Percentiles rank a stretch among this genome's conserved stretches.
Conservation (phyloP, 2,888 invertebrate species). For the Plebejus melissa region DNA sequence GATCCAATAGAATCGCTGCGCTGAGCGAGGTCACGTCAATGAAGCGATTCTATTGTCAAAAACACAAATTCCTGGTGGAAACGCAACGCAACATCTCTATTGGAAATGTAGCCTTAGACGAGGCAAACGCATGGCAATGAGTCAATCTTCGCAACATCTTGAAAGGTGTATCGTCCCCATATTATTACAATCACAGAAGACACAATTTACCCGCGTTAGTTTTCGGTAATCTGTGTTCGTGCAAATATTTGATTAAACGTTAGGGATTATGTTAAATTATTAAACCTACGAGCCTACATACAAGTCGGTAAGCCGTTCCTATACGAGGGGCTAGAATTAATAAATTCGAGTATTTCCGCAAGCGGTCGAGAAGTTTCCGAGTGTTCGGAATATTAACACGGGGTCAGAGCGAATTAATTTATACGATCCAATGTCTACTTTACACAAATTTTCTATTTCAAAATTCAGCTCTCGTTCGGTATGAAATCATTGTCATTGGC, state of each 20-base stretch:
- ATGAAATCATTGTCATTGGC: conserved; percentile 54
- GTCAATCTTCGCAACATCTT: background rate
- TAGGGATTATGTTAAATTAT: conserved; percentile 17
- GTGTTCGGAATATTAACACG: conserved; percentile 75
- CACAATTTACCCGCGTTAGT: background rate
- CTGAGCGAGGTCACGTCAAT: too few species aligned
- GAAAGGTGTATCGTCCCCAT: background rate
- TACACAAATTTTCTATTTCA: conserved; percentile 63
- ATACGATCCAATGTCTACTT: conserved; percentile 58
- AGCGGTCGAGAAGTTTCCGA: conserved; percentile 69
- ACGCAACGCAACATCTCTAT: too few species aligned
- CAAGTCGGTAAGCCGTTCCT: conserved; percentile 41
- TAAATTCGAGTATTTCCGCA: conserved; percentile 67
- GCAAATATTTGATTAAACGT: conserved; percentile 8
- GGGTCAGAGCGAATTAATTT: conserved; percentile 72
- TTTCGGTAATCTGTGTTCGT: background rate
- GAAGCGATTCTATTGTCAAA: too few species aligned
- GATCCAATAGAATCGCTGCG: too few species aligned
- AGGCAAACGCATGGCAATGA: too few species aligned
- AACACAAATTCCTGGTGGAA: too few species aligned
- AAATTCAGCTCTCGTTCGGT: conserved; percentile 61
- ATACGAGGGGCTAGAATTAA: conserved; percentile 59
- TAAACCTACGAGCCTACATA: conserved; percentile 24
- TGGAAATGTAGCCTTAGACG: too few species aligned
- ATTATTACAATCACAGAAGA: background rate